Base-by-base conservation (phyloP, 2,888 invertebrate species). In the Drosophila helvetica region DNA sequence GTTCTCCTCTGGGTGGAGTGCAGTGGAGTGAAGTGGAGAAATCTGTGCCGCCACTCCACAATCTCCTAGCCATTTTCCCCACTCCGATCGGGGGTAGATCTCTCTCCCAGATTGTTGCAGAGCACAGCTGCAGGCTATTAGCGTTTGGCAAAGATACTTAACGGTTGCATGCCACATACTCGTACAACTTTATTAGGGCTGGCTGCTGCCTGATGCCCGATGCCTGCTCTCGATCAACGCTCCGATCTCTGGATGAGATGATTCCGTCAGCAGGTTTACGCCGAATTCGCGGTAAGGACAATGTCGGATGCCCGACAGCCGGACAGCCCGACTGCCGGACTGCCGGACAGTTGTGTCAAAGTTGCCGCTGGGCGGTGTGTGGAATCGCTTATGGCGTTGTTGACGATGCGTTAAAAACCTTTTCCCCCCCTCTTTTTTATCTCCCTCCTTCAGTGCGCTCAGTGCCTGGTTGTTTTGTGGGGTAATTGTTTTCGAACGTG, bases 101-200 rank as follows among this genome's bases (percentile, higher is more conserved):
- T 52, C 53, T 38, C 38, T 38, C 45, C 27, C 45, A 54, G 76
- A 50, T 53, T 57, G 62, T 38, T 59, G 58, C 45, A 52, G 47
- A 51, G 54, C 75, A 71, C 80, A 86, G 84, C 86, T 83, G 87
- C 86, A 72, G 69, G 81, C 86, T 60, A 83, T 80, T 86, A 80
- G 66, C 30, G 57, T 57, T 64, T 57, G 70, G 80, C 74, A 69
- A 74, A 60, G 52, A 73, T 74, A 68, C 74, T 74, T 73, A 73
- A 74, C 73, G 73, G 68, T 61, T 33, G 55, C 58, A 65, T 22
- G 46, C 58, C 67, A 55, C 43, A 48, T 43, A 19, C 22, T 3
- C 25, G 22, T 55, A 72, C 72, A 73, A 74, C 73, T 73, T 67
- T 74, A 74, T 73, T 73, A 57, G 68, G 73, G 47, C 52, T 50